These are phyloP conservation scores for Escarpia spicata DNA, from an alignment of 2,888 invertebrate species.

Conservation along the genomic window DNA sequence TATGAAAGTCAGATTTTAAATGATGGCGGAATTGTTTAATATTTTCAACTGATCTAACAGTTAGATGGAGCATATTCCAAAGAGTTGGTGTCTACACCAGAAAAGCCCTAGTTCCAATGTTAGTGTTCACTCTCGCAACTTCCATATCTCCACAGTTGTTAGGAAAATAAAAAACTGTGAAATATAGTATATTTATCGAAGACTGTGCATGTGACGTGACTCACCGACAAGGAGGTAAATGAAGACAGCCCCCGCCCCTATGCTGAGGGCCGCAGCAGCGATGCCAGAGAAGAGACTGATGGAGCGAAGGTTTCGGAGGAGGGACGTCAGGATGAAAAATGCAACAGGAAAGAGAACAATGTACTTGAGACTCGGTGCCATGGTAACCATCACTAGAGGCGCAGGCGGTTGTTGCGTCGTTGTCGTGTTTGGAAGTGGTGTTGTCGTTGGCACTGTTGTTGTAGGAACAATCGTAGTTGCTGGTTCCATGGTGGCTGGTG, in stretches of 20 bases:
- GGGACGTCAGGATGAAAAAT: conserved; percentile 55
- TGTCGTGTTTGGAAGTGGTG: neutral
- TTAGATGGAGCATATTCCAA: too few relatives aligned
- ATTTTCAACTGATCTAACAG: too few relatives aligned
- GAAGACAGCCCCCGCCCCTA: conserved; percentile 55
- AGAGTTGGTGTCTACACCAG: too few relatives aligned
- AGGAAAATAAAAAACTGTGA: too few relatives aligned
- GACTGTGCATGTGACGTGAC: conserved; percentile 30
- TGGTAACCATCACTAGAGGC: conserved; percentile 13
- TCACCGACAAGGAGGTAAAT: conserved; percentile 51
- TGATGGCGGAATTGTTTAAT: too few relatives aligned
- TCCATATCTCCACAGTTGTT: too few relatives aligned
- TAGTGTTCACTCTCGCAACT: too few relatives aligned
- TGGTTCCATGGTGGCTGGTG: neutral
- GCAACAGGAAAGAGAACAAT: conserved; percentile 56
- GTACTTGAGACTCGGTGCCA: conserved; percentile 51
- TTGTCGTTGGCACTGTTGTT: conserved; percentile 22
- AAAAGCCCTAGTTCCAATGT: too few relatives aligned
- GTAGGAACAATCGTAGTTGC: conserved; percentile 18
- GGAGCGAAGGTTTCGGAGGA: conserved; percentile 54
- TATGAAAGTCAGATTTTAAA: too few relatives aligned
- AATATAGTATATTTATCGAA: too few relatives aligned
- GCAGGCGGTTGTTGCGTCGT: conserved; percentile 25
- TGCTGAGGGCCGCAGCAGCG: conserved; percentile 55
- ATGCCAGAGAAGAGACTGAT: conserved; percentile 56